Evolutionary conservation across 1,140 invertebrate species (phyloP), one percentile per base, ranked within the genome.

Genomic region (Teleogryllus occipitalis): DNA sequence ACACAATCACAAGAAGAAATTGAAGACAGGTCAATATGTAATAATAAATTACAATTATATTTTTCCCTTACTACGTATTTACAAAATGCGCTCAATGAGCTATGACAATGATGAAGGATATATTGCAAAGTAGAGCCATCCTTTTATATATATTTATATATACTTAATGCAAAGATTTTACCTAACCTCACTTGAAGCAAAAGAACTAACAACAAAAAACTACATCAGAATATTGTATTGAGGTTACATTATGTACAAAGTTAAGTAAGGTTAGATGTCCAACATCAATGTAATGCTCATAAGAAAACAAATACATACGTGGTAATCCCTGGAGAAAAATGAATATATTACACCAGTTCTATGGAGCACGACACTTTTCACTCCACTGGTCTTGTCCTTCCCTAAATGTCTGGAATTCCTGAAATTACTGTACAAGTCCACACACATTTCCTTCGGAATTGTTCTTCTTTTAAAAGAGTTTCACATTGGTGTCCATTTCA

Each of bases 31-130:
- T 47, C 76, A 48, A 48, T 21, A 48, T 77, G 47, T 77, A 77
- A 49, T 77, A 77, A 77, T 77, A 77, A 77, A 77, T 77, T 77
- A 77, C 76, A 77, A 48, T 77, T 77, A 18, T 65, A 65, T 65
- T 65, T 65, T 65, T 65, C 54, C 48, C 76, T 77, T 21, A 8
- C 76, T 77, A 77, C 39, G n/a, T 77, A 77, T 77, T 77, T 77
- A 77, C 76, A 77, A 77, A 77, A 49, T 77, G 48, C 47, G 47
- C 47, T 8, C 76, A 18, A 77, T 77, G 47, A 77, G 12, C 76
- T n/a, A 77, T 77, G 46, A 21, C 47, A 48, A 21, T 77, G 76
- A 77, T 21, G 47, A 77, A 77, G 76, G 76, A 77, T 48, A 77
- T 46, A 77, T 8, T 77, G 76, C 46, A 77, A 77, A 15, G 46